Base-by-base conservation (phyloP, 2,113 vertebrate species). In the Catharus bicknelli region DNA sequence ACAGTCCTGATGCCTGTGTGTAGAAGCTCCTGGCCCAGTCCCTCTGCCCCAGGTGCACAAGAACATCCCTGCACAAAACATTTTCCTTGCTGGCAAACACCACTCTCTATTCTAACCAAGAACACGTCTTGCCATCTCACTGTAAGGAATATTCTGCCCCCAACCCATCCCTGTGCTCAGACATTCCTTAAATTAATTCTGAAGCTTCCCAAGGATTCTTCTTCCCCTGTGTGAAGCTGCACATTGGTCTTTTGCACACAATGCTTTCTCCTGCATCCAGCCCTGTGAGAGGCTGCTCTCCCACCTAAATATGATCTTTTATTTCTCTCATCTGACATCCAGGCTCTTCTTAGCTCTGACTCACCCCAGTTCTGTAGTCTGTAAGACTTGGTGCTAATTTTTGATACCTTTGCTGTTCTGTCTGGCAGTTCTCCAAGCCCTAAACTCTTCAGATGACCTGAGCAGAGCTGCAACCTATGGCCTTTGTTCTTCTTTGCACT, bases 201-300 rank as follows among this genome's bases (percentile, higher is more conserved):
- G 27, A 54, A 83, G 23, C 9, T 88, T 26, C 30, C 43, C 21
- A 17, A 34, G 77, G 51, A 83, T 32, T 13, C 25, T 51, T 81
- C 42, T 79, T 66, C 17, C 34, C 38, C 29, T 4, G 0, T 1
- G 0, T 4, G 2, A 82, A 68, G 55, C 43, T 38, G 47, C 11
- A 36, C 9, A 16, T 53, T 76, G 66, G 45, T 66, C 43, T 38
- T 55, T 58, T 32, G 29, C 36, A 74, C 38, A 30, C 29, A 83
- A 18, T 18, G 12, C 29, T 43, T 83, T 63, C 32, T 45, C 45
- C 45, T 51, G 10, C 66, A 61, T 45, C 50, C 38, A 10, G 63
- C 57, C 51, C 38, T 54, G 47, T 18, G 61, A 79, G 55, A 83
- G 21, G 67, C 45, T 88, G 36, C 54, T 80, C 38, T 94, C 50